Base-by-base conservation (phyloP, 2,888 invertebrate genomes). In the Plusia festucae region DNA sequence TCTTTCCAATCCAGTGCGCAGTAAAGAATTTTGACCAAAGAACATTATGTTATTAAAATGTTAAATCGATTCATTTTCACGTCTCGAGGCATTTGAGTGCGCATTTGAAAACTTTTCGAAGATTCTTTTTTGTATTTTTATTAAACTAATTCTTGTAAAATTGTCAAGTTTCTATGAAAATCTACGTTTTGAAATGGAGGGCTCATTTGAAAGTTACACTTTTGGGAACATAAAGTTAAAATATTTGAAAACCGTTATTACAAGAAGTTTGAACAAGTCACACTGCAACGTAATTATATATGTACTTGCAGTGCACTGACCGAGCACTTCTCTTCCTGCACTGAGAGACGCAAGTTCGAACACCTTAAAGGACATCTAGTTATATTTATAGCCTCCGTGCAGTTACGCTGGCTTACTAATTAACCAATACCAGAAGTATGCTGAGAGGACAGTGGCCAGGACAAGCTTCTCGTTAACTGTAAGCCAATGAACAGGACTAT, bases 271-370 rank as follows among this genome's bases (percentile, higher is more conserved):
- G 40, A n/a, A 15, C n/a, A 40, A 40, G 40, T 40, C 40, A 40
- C n/a, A n/a, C 30, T 34, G 40, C 40, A n/a, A 15, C 5, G 40
- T 40, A 40, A 40, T 40, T 40, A 40, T 40, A 40, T n/a, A n/a
- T n/a, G n/a, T n/a, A 40, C 40, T 9, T n/a, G 0, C 40, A n/a
- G 40, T 40, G 40, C 40, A 40, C n/a, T 40, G 40, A 40, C 40
- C 40, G 40, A 40, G 40, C 40, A n/a, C 40, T 40, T 40, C n/a
- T 40, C 40, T 40, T 40, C 40, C 40, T n/a, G 40, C 40, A n/a
- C n/a, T 6, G 40, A 40, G 40, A 40, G 40, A 40, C 40, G 40
- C 40, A 40, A 40, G 40, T 40, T 40, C 40, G 40, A 40, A 40
- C 40, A 40, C 40, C 40, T 40, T 40, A n/a, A 40, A 40, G 40